phyloP scores from a whole-genome alignment of 2,888 invertebrate genomes.

The Resseliella maxima region DNA sequence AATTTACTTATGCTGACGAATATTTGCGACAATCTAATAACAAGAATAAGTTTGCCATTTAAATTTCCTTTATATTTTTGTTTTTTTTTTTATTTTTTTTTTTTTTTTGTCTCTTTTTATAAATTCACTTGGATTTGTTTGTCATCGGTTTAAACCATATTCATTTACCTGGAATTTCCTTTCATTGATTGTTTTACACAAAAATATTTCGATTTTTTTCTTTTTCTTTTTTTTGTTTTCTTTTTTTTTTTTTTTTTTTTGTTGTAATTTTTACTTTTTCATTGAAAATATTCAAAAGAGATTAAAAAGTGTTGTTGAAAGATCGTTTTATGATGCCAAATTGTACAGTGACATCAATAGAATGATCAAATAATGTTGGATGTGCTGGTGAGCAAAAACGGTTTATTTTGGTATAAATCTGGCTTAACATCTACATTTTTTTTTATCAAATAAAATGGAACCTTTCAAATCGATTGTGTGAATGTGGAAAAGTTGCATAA shows the following conservation, averaged over 20 bases:
- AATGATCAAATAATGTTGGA: too few relatives aligned
- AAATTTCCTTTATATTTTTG: constrained; percentile 10
- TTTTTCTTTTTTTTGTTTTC: not conserved
- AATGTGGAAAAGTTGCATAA: too few relatives aligned
- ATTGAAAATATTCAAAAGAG: not conserved
- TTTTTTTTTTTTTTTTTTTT: not conserved
- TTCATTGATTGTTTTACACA: constrained; percentile 45
- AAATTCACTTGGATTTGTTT: too few relatives aligned
- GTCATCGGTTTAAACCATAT: not conserved
- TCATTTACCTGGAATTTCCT: constrained; percentile 39
- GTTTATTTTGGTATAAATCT: not conserved
- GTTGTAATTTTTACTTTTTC: not conserved
- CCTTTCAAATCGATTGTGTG: not conserved
- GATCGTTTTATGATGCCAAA: not conserved
- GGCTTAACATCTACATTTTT: constrained; percentile 1
- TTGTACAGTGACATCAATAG: not conserved
- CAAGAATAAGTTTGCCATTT: constrained; percentile 24
- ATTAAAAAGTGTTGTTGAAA: not conserved
- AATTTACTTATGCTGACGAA: not conserved
- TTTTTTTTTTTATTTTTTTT: not conserved
- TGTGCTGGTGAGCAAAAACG: constrained; percentile 17
- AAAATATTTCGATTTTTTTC: constrained; percentile 17
- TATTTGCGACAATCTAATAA: constrained; percentile 35
- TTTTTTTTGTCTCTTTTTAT: not conserved
- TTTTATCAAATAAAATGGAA: constrained; percentile 41